Percentiles rank a stretch among this genome's conserved stretches.
phyloP scores from a whole-genome alignment of 2,113 vertebrate genomes.

The Polyodon spathula region DNA sequence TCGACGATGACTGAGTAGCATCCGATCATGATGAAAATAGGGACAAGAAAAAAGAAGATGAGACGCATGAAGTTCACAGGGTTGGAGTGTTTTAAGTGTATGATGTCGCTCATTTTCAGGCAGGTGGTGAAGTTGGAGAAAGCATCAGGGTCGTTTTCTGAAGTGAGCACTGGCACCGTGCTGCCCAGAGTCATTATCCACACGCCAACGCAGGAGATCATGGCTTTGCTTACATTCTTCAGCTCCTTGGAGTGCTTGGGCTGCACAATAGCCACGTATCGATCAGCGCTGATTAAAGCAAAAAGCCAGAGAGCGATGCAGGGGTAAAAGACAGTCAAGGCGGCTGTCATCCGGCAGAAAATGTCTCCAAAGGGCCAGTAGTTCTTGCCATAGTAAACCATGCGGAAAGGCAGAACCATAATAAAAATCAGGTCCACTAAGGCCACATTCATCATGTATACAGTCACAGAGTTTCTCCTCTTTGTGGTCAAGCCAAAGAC shows the following conservation, averaged over 20 bases:
- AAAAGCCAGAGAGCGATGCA: conserved; percentile 89
- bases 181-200: conserved; percentile 82
- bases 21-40: conserved; percentile 80
- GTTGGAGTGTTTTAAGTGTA: conserved; percentile 66
- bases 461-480: conserved; percentile 80
- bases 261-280: conserved; percentile 91
- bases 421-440: conserved; percentile 78
- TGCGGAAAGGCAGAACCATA: conserved; percentile 74
- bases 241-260: conserved; percentile 81
- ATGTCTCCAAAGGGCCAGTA: conserved; percentile 78
- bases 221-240: conserved; percentile 76
- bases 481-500: conserved; percentile 93
- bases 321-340: conserved; percentile 83
- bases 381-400: conserved; percentile 68
- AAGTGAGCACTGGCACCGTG: conserved; percentile 65
- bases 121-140: conserved; percentile 71
- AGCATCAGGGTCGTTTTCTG: conserved; percentile 64
- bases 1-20: conserved; percentile 82
- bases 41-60: conserved; percentile 81
- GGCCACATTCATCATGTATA: conserved; percentile 95
- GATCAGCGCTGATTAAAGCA: conserved; percentile 82
- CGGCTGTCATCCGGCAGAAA: conserved; percentile 72
- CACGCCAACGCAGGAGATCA: conserved; percentile 62
- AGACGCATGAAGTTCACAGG: conserved; percentile 70
- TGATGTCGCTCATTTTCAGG: conserved; percentile 77